Base-by-base conservation (phyloP, 1,140 invertebrate genomes). In the Rhagoletis pomonella region DNA sequence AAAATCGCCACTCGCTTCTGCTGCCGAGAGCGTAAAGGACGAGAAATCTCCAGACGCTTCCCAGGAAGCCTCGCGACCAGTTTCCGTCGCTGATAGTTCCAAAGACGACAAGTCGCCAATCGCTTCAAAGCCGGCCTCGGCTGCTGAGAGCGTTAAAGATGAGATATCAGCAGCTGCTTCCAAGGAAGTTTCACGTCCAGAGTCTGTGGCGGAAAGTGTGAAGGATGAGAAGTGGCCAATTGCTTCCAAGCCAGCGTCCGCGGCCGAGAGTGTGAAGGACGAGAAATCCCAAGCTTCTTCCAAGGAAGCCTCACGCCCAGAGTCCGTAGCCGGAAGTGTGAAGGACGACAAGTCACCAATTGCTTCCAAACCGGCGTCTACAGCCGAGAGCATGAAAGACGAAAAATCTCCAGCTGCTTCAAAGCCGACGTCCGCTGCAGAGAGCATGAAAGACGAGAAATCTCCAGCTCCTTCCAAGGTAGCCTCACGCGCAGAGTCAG, bases 391-490 rank as follows among this genome's bases (percentile, higher is more conserved):
- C 55, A 0, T 47, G 2, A 88, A 88, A 19, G 58, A 84, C 29
- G 89, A 89, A 2, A 89, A 89, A 55, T 89, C 88, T 6, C 44
- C 81, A 14, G 77, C 69, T 1, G 87, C 69, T n/a, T 89, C 89
- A 2, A 90, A 92, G 62, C 90, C 90, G 5, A 88, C n/a, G 47
- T 90, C 90, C 4, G 85, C 84, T 55, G 86, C 65, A 12, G 87
- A 88, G 59, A 89, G 88, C 50, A 65, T 69, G 6, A 86, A 87
- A 81, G 87, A 88, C 29, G 89, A 88, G 39, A 87, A 88, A 81
- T 89, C 88, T 58, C 7, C 62, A 29, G 55, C 44, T 59, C 2
- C 62, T 19, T 67, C 64, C 6, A 87, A 89, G n/a, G 89, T 88
- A 17, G 47, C 85, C 62, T 90, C 89, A 58, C 84, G 87, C 39